Base-by-base conservation (phyloP, 2,888 invertebrate genomes). In the Odontocolon sp. region DNA sequence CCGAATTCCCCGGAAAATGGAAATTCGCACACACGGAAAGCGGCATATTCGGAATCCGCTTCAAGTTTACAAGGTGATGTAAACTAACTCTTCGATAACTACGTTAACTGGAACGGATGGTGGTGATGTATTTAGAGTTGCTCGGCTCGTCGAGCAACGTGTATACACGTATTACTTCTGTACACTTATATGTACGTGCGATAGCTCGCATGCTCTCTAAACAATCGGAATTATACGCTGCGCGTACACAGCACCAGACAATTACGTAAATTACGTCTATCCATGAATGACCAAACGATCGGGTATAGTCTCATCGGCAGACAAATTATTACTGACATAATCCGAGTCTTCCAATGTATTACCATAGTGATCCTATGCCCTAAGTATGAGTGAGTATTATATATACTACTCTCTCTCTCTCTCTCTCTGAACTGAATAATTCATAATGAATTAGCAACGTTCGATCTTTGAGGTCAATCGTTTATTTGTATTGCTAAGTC, bases 51-150 rank as follows among this genome's bases (percentile, higher is more conserved):
- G 28, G 16, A 40, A 68, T 71, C 54, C 56, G 68, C 68, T 45
- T 38, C 50, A 64, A 36, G 64, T 50, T 56, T 72, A 47, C 11
- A 28, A 28, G 33, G 45, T 42, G 50, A 57, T 57, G 57, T 33
- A 21, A 11, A 56, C 56, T 59, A 28, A 38, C 57, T 23, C 38
- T 18, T 11, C 11, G 57, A 26, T 77, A 77, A 77, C 68, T 40
- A 72, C 68, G 77, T 72, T 64, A 64, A 72, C 57, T 38, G 40
- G 56, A 72, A 77, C 67, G 63, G 72, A 72, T 63, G 40, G 64
- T 68, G 63, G 54, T 73, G 14, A 36, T 18, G 72, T 42, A 52
- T 68, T 72, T 64, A 64, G 50, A 28, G 28, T 23, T 23, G 28
- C 31, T 42, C 33, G 59, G 36, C 50, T 42, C 57, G 57, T 50